phyloP scores from a whole-genome alignment of 2,113 vertebrate species.

The Paradoxurus hermaphroditus region DNA sequence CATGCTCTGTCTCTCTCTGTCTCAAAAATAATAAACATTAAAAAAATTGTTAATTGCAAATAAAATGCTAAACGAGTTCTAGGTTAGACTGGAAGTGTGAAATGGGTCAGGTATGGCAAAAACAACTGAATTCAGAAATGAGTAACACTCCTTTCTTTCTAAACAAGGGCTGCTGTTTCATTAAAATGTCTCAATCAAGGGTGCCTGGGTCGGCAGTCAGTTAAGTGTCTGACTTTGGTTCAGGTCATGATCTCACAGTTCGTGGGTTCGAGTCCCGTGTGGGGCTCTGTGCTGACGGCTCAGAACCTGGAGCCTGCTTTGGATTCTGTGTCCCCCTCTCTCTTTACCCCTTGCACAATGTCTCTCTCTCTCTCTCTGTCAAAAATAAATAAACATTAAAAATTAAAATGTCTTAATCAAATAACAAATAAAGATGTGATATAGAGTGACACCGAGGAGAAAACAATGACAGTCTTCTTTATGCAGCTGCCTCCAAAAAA shows the following conservation, averaged over 20 bases:
- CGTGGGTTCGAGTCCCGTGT: too few species aligned
- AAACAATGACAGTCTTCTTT: slow-evolving; percentile 15
- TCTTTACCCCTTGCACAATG: too few species aligned
- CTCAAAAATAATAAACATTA: too few species aligned
- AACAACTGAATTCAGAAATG: not conserved
- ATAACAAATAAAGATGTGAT: slow-evolving; percentile 51
- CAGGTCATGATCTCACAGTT: too few species aligned
- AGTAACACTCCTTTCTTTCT: not conserved
- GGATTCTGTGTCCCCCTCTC: too few species aligned
- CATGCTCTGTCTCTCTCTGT: too few species aligned
- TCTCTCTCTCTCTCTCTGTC: too few species aligned
- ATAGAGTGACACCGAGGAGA: not conserved
- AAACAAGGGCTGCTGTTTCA: slow-evolving; percentile 17
- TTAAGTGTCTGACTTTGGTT: too few species aligned
- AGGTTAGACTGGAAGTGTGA: not conserved
- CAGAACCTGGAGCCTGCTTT: too few species aligned
- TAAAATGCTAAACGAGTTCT: not conserved
- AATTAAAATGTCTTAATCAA: slow-evolving; percentile 51
- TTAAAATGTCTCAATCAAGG: slow-evolving; percentile 43
- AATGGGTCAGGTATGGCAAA: not conserved
- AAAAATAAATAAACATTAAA: too few species aligned
- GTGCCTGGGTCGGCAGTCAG: too few species aligned
- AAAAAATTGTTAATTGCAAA: slow-evolving; percentile 36
- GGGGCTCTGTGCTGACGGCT: too few species aligned
- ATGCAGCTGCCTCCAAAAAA: slow-evolving; percentile 41